phyloP scores from a whole-genome alignment of 1,140 invertebrate genomes.

The Aphelinus certus region DNA sequence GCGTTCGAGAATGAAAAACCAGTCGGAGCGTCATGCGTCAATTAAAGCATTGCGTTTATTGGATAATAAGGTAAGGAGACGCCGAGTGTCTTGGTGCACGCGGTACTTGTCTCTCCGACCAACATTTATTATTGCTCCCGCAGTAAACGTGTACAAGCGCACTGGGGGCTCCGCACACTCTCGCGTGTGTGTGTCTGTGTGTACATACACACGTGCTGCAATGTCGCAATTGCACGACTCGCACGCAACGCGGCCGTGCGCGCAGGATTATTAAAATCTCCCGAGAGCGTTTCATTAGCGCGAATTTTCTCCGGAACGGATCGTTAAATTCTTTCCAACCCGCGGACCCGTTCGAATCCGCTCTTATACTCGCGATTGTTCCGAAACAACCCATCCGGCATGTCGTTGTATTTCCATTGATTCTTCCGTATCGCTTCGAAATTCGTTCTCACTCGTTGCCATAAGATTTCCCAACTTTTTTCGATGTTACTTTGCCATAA shows the following conservation, averaged over 20 bases:
- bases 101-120: not conserved
- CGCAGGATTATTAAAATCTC: conserved; percentile 21
- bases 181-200: not conserved
- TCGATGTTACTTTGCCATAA: too few species aligned
- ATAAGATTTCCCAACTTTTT: too few species aligned
- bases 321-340: conserved; percentile 2
- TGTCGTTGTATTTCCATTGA: too few species aligned
- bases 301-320: conserved; percentile 19
- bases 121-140: not conserved
- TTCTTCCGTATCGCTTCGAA: too few species aligned
- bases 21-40: conserved; percentile 26
- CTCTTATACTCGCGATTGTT: conserved; percentile 3
- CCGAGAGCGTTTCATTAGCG: conserved; percentile 12
- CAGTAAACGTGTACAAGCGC: not conserved
- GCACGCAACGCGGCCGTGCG: not conserved
- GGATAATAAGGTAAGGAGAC: conserved; percentile 19
- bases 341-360: conserved; percentile 2
- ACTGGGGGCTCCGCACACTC: not conserved
- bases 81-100: not conserved
- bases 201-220: not conserved
- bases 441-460: too few species aligned
- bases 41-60: conserved; percentile 33
- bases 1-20: not conserved
- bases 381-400: not conserved
- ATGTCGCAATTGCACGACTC: conserved; percentile 22